These are phyloP conservation scores for Vandiemenella viatica DNA, from an alignment of 2,888 invertebrate species.

Conservation along the genomic window DNA sequence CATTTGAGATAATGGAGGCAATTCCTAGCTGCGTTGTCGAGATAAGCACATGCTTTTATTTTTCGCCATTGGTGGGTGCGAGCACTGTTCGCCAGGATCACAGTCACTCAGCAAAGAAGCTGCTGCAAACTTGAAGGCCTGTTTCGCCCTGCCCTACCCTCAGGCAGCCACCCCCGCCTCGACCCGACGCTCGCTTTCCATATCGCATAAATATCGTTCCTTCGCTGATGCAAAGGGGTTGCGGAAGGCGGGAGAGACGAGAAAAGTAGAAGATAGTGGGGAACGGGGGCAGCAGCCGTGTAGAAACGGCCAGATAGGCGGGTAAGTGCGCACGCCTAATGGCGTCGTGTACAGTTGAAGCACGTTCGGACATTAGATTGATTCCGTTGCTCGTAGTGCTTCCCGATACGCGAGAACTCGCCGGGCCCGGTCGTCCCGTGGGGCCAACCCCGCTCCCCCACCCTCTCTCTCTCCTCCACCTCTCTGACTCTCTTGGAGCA, in stretches of 20 bases:
- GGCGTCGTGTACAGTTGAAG: constrained; percentile 7
- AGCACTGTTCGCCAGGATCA: too few species aligned
- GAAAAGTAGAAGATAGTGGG: neutral
- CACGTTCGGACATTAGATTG: constrained; percentile 14
- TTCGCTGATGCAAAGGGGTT: neutral
- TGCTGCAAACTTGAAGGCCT: too few species aligned
- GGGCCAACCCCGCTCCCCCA: neutral
- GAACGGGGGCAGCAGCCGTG: constrained; percentile 1
- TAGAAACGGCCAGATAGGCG: constrained; percentile 4
- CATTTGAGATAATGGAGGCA: too few species aligned
- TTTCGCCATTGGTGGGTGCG: too few species aligned
- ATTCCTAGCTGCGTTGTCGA: too few species aligned
- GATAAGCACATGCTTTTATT: too few species aligned
- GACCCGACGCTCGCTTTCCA: constrained; percentile 6
- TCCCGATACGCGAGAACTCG: too few species aligned
- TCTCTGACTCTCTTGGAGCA: too few species aligned
- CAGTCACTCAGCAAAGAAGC: too few species aligned
- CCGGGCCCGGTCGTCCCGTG: too few species aligned
- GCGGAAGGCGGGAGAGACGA: neutral
- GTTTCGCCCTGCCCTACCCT: too few species aligned
- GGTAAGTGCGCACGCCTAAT: constrained; percentile 3
- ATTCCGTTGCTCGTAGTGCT: constrained; percentile 4
- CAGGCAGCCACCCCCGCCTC: too few species aligned
- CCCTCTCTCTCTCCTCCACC: neutral
- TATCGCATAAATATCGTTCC: constrained; percentile 9